Base-by-base conservation (phyloP, 2,888 invertebrate genomes). In the Blomia tropicalis region DNA sequence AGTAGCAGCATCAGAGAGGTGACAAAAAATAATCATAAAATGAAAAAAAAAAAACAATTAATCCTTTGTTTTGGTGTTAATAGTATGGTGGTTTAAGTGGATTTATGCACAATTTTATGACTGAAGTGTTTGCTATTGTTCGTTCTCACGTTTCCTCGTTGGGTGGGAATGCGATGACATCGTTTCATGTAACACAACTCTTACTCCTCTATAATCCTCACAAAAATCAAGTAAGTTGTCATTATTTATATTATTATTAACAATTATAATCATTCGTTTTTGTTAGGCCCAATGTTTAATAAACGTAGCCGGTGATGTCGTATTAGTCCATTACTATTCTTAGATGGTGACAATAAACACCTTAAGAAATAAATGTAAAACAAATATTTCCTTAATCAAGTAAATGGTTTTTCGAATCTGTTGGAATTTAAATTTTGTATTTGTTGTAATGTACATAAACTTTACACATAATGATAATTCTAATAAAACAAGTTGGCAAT, bases 271-370 rank as follows among this genome's bases (percentile, higher is more conserved):
- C n/a, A 43, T 14, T 56, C 22, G 51, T n/a, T 41, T 36, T 19
- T 81, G 80, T 43, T 80, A 93, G 91, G 90, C 89, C 63, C 93
- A 95, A 76, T 93, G 92, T 77, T 79, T 95, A 66, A 83, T 95
- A 66, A 92, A 91, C 69, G 87, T 95, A 17, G 91, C 91, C 53
- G 95, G 95, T 1, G 95, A 95, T 75, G 90, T 88, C 2, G 91
- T 92, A 19, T 61, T 54, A 22, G 66, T 67, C 14, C 63, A 65
- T 23, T 59, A 67, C 22, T 54, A 36, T 36, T n/a, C n/a, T n/a
- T n/a, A n/a, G n/a, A n/a, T n/a, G n/a, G n/a, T n/a, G n/a, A n/a
- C n/a, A n/a, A n/a, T n/a, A n/a, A n/a, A n/a, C n/a, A n/a, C n/a
- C n/a, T n/a, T n/a, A n/a, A n/a, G n/a, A n/a, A n/a, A n/a, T n/a